Conservation (phyloP, 2,797 vertebrate genomes). For the Centroberyx gerrardi region DNA sequence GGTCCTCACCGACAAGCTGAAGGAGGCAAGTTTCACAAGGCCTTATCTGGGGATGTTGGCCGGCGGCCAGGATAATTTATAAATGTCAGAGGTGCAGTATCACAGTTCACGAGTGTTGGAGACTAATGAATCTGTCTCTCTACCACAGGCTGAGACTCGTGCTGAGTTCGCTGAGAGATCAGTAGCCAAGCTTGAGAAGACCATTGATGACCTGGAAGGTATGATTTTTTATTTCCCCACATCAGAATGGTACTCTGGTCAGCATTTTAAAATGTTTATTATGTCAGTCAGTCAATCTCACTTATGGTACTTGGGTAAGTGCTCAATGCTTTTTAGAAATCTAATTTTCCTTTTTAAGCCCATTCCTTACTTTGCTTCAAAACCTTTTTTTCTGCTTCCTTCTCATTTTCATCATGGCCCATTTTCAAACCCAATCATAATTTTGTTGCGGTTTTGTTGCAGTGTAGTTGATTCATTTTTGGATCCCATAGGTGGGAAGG, state of each 20-base stretch:
- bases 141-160: slow-evolving; percentile 95
- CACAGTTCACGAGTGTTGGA: background rate
- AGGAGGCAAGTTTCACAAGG: slow-evolving; percentile 91
- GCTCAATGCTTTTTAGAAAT: background rate
- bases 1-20: slow-evolving; percentile 99
- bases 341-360: background rate
- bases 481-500: slow-evolving; percentile 10
- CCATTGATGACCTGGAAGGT: slow-evolving; percentile 99
- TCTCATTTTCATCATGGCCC: slow-evolving; percentile 11
- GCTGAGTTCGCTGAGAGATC: slow-evolving; percentile 99
- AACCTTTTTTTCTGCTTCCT: slow-evolving; percentile 23
- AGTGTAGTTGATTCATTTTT: slow-evolving; percentile 19
- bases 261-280: slow-evolving; percentile 1
- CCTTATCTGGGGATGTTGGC: slow-evolving; percentile 28
- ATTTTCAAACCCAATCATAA: slow-evolving; percentile 18
- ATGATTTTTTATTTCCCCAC: slow-evolving; percentile 67
- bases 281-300: background rate
- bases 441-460: background rate
- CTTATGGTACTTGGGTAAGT: slow-evolving; percentile 27
- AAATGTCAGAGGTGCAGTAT: slow-evolving; percentile 23
- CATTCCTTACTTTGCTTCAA: slow-evolving; percentile 34
- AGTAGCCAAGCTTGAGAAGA: slow-evolving; percentile 99
- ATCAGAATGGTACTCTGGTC: slow-evolving; percentile 12
- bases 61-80: slow-evolving; percentile 1
- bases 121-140: slow-evolving; percentile 54